These are phyloP conservation scores for Mustela lutreola DNA, from an alignment of 2,113 vertebrate species.

Conservation along the genomic window DNA sequence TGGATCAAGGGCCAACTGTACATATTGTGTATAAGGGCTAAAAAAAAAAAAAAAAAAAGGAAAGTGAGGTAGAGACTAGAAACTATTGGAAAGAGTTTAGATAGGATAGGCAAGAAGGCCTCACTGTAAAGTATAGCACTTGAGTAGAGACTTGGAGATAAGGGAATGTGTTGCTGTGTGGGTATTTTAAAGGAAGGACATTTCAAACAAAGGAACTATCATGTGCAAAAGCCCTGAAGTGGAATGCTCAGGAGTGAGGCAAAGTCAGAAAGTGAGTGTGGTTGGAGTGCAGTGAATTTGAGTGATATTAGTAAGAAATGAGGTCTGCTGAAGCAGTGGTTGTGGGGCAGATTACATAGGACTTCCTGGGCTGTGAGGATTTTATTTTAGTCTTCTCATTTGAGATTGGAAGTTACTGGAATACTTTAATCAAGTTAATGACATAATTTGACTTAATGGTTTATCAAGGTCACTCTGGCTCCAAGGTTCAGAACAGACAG, in stretches of 20 bases:
- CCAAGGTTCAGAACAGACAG: background rate
- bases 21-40: background rate
- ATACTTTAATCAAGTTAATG: slow-evolving; percentile 42
- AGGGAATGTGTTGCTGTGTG: background rate
- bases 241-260: background rate
- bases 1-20: background rate
- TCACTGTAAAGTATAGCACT: background rate
- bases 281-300: background rate
- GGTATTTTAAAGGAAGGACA: background rate
- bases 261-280: background rate
- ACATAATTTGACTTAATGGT: slow-evolving; percentile 19
- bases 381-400: slow-evolving; percentile 8
- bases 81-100: background rate
- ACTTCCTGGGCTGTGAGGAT: background rate
- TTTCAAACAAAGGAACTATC: background rate
- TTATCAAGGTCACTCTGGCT: background rate
- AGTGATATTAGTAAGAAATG: background rate
- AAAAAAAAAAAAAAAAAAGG: background rate
- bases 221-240: background rate
- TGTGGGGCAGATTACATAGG: background rate
- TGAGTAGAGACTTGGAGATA: background rate
- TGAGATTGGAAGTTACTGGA: slow-evolving; percentile 16
- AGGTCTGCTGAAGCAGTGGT: background rate
- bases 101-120: background rate
- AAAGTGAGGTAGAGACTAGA: background rate